Conservation (phyloP, 2,888 invertebrate species). For the Crioceris asparagi region DNA sequence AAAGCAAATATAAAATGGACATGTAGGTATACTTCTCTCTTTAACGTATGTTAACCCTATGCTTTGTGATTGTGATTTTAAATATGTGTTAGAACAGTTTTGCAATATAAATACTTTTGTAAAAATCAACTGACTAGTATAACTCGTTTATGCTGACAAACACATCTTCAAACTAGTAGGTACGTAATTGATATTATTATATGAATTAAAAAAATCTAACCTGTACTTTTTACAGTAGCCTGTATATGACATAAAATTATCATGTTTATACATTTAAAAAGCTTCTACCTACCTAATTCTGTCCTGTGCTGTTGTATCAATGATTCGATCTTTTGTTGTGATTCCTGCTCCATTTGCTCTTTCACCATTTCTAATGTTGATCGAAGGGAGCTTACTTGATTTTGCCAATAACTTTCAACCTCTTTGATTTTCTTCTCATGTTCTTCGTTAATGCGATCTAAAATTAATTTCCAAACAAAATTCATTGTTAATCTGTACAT, state of each 20-base stretch:
- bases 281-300: conserved; percentile 45
- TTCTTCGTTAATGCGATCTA: conserved; percentile 37
- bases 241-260: neutral
- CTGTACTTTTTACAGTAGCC: neutral
- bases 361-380: conserved; percentile 39
- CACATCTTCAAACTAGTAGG: too few relatives aligned
- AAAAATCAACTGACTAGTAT: too few relatives aligned
- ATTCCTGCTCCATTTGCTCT: conserved; percentile 41
- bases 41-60: too few relatives aligned
- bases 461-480: conserved; percentile 4
- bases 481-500: too few relatives aligned
- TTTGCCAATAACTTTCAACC: conserved; percentile 36
- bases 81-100: too few relatives aligned
- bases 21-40: too few relatives aligned
- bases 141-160: too few relatives aligned
- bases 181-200: too few relatives aligned
- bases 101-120: too few relatives aligned
- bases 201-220: neutral
- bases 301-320: conserved; percentile 48
- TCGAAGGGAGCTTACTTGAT: conserved; percentile 36
- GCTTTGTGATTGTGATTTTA: too few relatives aligned
- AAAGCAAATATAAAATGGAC: too few relatives aligned
- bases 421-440: conserved; percentile 35
- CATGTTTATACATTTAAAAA: conserved; percentile 6
- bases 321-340: conserved; percentile 36